A percentile compares a stretch with the other conserved stretches of the same genome.
These are phyloP conservation scores for Orthosia cruda DNA, from an alignment of 2,888 invertebrate species.

Conservation along the genomic window DNA sequence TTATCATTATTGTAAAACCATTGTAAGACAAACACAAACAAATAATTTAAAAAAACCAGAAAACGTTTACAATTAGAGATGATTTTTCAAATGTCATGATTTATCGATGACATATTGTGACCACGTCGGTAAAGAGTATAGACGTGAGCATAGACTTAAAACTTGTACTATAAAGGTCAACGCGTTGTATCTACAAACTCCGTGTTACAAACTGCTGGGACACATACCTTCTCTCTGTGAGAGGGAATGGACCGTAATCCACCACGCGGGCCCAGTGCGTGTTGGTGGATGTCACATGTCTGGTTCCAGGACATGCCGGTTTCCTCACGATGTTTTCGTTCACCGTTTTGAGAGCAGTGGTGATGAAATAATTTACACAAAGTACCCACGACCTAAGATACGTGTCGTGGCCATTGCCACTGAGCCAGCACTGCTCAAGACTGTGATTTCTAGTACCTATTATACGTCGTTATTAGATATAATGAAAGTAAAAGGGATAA, in stretches of 20 bases:
- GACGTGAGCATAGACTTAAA: slow-evolving; percentile 5
- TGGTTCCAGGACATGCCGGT: no score
- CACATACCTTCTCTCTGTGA: no score
- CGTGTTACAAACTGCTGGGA: not conserved
- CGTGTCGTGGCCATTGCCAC: no score
- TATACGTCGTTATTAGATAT: no score
- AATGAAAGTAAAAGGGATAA: no score
- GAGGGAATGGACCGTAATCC: no score
- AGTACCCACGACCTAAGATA: no score
- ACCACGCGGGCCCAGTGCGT: no score
- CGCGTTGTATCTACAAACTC: slow-evolving; percentile 13
- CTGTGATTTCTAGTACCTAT: not conserved
- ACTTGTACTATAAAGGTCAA: not conserved
- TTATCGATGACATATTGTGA: slow-evolving; percentile 11
- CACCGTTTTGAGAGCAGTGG: no score
- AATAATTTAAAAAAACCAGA: slow-evolving; percentile 39
- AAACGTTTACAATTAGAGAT: not conserved
- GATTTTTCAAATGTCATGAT: slow-evolving; percentile 33
- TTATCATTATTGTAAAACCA: slow-evolving; percentile 54
- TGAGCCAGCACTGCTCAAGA: not conserved
- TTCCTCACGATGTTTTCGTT: no score
- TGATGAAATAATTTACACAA: no score
- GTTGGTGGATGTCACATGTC: no score
- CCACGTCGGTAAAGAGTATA: not conserved
- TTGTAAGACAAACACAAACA: slow-evolving; percentile 31